Evolutionary conservation across 2,888 invertebrate genomes (phyloP), one percentile per base, ranked within the genome.

Genomic region (Petrophora chlorosata): DNA sequence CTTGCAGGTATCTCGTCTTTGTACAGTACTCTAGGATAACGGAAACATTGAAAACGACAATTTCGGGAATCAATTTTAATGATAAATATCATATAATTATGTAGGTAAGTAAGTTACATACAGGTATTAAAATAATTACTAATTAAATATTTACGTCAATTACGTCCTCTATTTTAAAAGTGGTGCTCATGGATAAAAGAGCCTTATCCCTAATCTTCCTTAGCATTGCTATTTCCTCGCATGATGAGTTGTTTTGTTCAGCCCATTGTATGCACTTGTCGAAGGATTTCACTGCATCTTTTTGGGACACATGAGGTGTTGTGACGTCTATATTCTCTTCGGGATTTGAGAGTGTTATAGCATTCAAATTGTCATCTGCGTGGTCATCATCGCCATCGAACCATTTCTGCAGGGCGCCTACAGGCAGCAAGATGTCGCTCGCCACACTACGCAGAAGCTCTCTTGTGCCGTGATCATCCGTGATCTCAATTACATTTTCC

Each of bases 181-280:
- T n/a, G n/a, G n/a, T n/a, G n/a, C n/a, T n/a, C n/a, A n/a, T 29
- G 7, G 36, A 17, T 15, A 40, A 22, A 9, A 45, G 35, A 13
- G 40, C 34, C 12, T 29, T 26, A 19, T 40, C 40, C 17, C 39
- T 44, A 12, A 25, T 22, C 13, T 32, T 42, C 25, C 42, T 42
- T 13, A 43, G 22, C 3, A 39, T 5, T 15, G 33, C 39, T 13
- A 43, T 42, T 29, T 43, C 42, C 8, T 43, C 42, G 15, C 12
- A 15, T 3, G 43, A 34, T n/a, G 28, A 38, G 2, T 16, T 26
- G 22, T 38, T 39, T 13, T 43, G 43, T 29, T 43, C 43, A n/a
- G 49, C 39, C 43, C 43, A 43, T 22, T 29, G 43, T 12, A 49
- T 23, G 10, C 49, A 43, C 5, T 26, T 43, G 29, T 49, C 39